A percentile compares a stretch with the other conserved stretches of the same genome.
phyloP scores from a whole-genome alignment of 2,113 vertebrate species.

The Dicentrarchus labrax region DNA sequence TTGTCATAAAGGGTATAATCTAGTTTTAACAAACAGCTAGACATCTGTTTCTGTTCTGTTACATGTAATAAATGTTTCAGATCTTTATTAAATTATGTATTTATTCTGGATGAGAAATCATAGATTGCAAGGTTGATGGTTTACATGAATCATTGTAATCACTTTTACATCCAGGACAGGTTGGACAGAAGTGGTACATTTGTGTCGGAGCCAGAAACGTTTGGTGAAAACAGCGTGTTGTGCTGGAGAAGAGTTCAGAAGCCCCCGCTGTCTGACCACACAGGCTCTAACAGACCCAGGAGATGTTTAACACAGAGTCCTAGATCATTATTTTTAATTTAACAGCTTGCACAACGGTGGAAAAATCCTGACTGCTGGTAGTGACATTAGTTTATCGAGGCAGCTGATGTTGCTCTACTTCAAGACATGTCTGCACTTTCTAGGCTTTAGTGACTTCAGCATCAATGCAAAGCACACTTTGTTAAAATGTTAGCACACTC shows the following conservation, averaged over 20 bases:
- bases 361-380: not conserved
- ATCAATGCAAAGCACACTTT: constrained; percentile 11
- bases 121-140: no score
- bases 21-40: no score
- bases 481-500: constrained; percentile 32
- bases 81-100: no score
- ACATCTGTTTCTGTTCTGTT: no score
- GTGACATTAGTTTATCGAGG: not conserved
- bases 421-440: not conserved
- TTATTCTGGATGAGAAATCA: no score
- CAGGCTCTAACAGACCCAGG: not conserved
- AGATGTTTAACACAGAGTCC: not conserved
- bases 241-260: not conserved
- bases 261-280: no score
- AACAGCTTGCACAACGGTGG: not conserved
- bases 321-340: not conserved
- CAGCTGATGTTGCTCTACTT: not conserved
- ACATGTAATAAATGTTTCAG: no score
- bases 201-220: not conserved
- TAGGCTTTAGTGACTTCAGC: not conserved
- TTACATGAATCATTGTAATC: no score
- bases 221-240: not conserved
- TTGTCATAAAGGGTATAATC: no score
- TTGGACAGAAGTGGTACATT: no score
- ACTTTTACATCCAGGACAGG: no score